Evolutionary conservation across 2,888 invertebrate species (phyloP), one percentile per base, ranked within the genome.

Genomic region (Lymantria dispar): DNA sequence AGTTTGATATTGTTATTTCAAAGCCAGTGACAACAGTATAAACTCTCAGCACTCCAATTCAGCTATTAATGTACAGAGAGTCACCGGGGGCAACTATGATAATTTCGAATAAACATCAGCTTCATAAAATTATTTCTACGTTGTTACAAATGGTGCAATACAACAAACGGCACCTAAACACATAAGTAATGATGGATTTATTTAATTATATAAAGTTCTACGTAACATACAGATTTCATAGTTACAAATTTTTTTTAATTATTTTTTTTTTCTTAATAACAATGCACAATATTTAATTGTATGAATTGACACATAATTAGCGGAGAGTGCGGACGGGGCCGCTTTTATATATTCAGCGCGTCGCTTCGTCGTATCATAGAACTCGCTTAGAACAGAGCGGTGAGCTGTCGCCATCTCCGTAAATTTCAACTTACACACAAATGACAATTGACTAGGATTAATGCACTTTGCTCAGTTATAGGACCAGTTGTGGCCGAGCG

Each of bases 371-470:
- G 58, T 33, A 13, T 7, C 1, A 13, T 11, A 40, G 13, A 14
- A 2, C 40, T 14, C 40, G 12, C 58, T 30, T 41, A 47, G 52
- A 22, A 50, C 46, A 56, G 46, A 49, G 55, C 55, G 50, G 48
- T 51, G 64, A 60, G 68, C 71, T 60, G 3, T 22, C 22, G 22
- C 64, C 55, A 52, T 52, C 68, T 67, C 68, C 68, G 64, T 31
- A 66, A 62, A 62, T 60, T 57, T 61, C 76, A 71, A 74, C 83
- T 80, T 82, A 87, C 83, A 79, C 74, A 83, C 88, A 78, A 87
- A 80, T 81, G 88, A 90, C 90, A 91, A 91, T 91, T 91, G 90
- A 91, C 90, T 91, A 91, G 90, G 80, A 85, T 80, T 76, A 76
- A 76, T 80, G 85, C 87, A 78, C 85, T 81, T 22, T 73, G 80